Percentiles rank a stretch among this genome's conserved stretches.
These are phyloP conservation scores for Drosophila cracens DNA, from an alignment of 2,888 invertebrate species.

Conservation along the genomic window DNA sequence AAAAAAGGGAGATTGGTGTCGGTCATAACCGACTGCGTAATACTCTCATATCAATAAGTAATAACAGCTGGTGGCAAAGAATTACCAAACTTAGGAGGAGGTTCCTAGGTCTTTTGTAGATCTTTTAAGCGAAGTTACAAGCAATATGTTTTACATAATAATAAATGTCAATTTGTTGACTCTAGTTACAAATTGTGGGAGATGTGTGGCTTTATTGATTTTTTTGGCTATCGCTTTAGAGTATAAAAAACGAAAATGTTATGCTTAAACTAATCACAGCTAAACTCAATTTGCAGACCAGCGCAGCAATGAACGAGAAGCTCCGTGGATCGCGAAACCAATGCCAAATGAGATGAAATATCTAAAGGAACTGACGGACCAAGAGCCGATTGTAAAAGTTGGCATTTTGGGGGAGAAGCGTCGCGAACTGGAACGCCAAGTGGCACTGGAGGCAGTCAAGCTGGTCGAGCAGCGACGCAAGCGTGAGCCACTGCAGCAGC, in stretches of 20 bases:
- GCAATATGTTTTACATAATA: too few species aligned
- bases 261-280: background rate
- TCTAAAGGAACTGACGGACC: background rate
- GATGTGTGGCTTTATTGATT: too few species aligned
- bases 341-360: background rate
- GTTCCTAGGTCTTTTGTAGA: too few species aligned
- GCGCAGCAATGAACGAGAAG: background rate
- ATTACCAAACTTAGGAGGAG: too few species aligned
- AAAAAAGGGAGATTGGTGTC: accelerated
- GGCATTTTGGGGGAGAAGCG: conserved; percentile 43
- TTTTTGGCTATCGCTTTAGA: background rate
- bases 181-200: too few species aligned
- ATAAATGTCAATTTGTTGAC: too few species aligned
- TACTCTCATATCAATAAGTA: background rate
- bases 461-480: conserved; percentile 65
- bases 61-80: too few species aligned
- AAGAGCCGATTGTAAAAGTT: too few species aligned
- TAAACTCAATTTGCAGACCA: background rate
- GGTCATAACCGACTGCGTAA: background rate
- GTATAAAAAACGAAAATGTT: background rate
- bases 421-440: conserved; percentile 54
- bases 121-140: too few species aligned
- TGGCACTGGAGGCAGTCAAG: conserved; percentile 66
- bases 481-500: conserved; percentile 33
- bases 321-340: background rate